A percentile compares a stretch with the other conserved stretches of the same genome.
These are phyloP conservation scores for Lophius piscatorius DNA, from an alignment of 2,113 vertebrate genomes.

Conservation along the genomic window DNA sequence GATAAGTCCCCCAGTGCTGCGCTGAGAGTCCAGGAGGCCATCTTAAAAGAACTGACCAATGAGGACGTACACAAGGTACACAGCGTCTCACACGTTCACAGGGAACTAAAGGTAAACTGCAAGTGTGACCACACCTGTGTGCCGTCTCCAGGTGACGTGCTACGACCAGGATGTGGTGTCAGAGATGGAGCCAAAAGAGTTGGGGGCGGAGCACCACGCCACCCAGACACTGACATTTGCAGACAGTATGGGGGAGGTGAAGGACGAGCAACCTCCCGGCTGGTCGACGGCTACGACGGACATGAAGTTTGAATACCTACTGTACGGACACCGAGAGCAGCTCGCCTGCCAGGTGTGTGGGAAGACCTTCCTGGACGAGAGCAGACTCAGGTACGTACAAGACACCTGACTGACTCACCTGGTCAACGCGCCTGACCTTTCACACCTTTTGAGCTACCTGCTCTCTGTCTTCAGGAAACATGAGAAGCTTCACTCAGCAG, in stretches of 20 bases:
- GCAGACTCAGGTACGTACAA: slow-evolving; percentile 79
- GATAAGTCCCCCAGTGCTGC: slow-evolving; percentile 70
- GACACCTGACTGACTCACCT: background rate
- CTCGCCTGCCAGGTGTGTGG: slow-evolving; percentile 94
- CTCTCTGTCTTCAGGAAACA: slow-evolving; percentile 76
- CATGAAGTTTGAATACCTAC: slow-evolving; percentile 97
- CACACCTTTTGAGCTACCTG: background rate
- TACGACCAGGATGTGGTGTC: slow-evolving; percentile 93
- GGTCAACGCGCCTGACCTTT: background rate
- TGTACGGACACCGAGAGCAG: slow-evolving; percentile 94
- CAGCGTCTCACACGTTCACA: slow-evolving; percentile 1
- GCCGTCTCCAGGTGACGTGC: slow-evolving; percentile 81
- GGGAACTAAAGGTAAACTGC: background rate
- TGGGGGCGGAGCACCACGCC: slow-evolving; percentile 84
- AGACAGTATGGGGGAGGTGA: slow-evolving; percentile 87
- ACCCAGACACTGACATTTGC: slow-evolving; percentile 91
- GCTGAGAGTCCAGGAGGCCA: slow-evolving; percentile 92
- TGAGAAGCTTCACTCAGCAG: slow-evolving; percentile 95
- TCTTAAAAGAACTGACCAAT: slow-evolving; percentile 92
- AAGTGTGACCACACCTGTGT: background rate
- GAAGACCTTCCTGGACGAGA: slow-evolving; percentile 94
- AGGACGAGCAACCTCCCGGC: slow-evolving; percentile 71
- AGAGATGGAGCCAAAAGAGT: slow-evolving; percentile 94
- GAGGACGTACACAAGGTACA: slow-evolving; percentile 92
- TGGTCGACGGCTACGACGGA: slow-evolving; percentile 83